phyloP scores from a whole-genome alignment of 2,113 vertebrate species.

The Ophthalmolycus amberensis region DNA sequence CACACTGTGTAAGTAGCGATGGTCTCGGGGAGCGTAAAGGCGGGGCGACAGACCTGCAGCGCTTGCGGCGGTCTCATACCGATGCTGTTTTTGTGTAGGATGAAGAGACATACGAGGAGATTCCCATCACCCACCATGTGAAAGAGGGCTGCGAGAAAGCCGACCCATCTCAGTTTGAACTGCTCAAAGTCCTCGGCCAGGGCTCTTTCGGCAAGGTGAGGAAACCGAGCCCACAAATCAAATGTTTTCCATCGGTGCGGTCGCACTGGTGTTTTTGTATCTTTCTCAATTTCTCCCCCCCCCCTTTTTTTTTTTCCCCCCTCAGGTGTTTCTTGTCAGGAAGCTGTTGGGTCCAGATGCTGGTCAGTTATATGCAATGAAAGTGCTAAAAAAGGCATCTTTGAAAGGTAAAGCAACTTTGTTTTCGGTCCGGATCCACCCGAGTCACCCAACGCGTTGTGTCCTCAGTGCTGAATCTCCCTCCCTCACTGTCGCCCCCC shows the following conservation, averaged over 20 bases:
- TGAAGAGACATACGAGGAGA: conserved; percentile 93
- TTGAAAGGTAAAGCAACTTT: conserved; percentile 90
- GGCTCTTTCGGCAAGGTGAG: conserved; percentile 97
- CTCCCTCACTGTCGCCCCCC: conserved; percentile 20
- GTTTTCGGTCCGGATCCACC: background rate
- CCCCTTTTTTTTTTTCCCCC: background rate
- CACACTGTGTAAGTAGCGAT: conserved; percentile 89
- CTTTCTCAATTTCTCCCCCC: background rate
- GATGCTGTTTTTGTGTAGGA: conserved; percentile 81
- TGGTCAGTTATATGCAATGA: conserved; percentile 98
- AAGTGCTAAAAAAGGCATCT: conserved; percentile 98
- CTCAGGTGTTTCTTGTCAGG: conserved; percentile 95
- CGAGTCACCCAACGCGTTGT: background rate
- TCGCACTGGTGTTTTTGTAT: background rate
- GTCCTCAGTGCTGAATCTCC: conserved; percentile 54
- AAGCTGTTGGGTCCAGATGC: conserved; percentile 95
- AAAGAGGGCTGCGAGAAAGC: conserved; percentile 99
- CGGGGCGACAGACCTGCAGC: background rate
- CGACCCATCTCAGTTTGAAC: conserved; percentile 95
- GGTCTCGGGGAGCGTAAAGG: background rate
- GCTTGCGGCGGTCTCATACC: conserved; percentile 5
- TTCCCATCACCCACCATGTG: conserved; percentile 95
- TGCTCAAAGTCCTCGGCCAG: conserved; percentile 97
- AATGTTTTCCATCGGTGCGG: background rate
- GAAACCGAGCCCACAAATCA: background rate